Evolutionary conservation across 2,113 vertebrate species (phyloP).

Genomic region (Tonatia bakeri): DNA sequence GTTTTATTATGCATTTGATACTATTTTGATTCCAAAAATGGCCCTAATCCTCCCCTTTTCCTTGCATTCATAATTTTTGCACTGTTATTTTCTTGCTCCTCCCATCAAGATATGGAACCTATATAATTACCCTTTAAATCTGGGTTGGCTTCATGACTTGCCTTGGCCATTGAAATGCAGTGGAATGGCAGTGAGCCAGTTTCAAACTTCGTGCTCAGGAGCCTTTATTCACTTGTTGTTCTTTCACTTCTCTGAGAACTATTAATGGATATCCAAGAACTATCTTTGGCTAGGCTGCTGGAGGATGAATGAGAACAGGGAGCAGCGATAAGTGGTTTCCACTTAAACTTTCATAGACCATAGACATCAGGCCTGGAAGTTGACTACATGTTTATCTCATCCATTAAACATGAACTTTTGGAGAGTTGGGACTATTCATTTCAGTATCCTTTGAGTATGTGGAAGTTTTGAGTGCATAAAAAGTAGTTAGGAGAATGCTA

Average conservation of each 20-base stretch:
- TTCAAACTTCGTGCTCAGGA: neutral
- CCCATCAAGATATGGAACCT: neutral
- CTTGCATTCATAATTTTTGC: neutral
- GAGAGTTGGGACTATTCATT: neutral
- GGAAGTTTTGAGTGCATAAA: neutral
- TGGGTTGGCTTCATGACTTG: neutral
- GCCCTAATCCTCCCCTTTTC: neutral
- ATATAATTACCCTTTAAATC: neutral
- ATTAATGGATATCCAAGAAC: neutral
- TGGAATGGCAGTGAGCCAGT: neutral
- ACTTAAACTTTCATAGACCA: neutral
- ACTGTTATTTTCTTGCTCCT: neutral
- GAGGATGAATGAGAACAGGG: neutral
- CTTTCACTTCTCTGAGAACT: neutral
- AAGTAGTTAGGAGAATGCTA: slow-evolving; percentile 16
- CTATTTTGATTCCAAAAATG: neutral
- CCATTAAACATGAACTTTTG: neutral
- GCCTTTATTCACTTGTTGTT: neutral
- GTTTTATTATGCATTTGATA: neutral
- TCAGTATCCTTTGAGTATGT: neutral
- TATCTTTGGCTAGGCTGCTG: neutral
- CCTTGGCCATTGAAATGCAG: neutral
- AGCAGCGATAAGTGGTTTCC: neutral
- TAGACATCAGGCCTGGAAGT: neutral
- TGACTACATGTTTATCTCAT: neutral